phyloP scores from a whole-genome alignment of 1,140 invertebrate species.

The Phocides pigmalion region DNA sequence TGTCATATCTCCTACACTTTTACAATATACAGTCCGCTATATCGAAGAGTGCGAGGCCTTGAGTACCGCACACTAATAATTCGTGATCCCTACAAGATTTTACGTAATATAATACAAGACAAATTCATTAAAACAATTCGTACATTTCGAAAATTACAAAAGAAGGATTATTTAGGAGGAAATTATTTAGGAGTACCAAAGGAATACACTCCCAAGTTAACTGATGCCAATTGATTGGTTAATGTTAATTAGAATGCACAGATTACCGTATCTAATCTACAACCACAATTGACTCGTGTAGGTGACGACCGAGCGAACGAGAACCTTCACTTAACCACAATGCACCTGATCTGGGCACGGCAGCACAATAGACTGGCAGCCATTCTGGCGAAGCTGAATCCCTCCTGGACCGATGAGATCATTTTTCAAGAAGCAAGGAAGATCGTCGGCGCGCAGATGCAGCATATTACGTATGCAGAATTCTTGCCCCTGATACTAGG shows the following conservation, averaged over 20 bases:
- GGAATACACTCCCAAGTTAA: no score
- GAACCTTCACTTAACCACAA: slow-evolving; percentile 92
- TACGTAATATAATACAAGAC: no score
- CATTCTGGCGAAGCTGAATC: slow-evolving; percentile 87
- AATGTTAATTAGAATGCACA: not conserved
- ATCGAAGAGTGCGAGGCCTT: no score
- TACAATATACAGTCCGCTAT: no score
- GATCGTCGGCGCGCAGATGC: slow-evolving; percentile 93
- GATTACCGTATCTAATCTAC: no score
- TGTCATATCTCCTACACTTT: no score
- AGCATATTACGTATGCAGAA: slow-evolving; percentile 95
- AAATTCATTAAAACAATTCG: no score
- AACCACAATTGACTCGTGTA: slow-evolving; percentile 42
- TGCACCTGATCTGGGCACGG: slow-evolving; percentile 91
- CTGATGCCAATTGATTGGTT: not conserved
- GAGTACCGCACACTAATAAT: no score
- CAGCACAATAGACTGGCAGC: slow-evolving; percentile 93
- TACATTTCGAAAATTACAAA: no score
- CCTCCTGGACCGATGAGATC: slow-evolving; percentile 92
- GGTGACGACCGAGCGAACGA: slow-evolving; percentile 92
- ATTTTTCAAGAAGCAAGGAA: slow-evolving; percentile 91
- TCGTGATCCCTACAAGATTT: no score
- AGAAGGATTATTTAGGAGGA: no score
- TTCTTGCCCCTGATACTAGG: slow-evolving; percentile 93
- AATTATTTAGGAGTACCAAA: no score